Evolutionary conservation across 2,797 vertebrate genomes (phyloP), one percentile per base, ranked within the genome.

Genomic region (Otus scops): DNA sequence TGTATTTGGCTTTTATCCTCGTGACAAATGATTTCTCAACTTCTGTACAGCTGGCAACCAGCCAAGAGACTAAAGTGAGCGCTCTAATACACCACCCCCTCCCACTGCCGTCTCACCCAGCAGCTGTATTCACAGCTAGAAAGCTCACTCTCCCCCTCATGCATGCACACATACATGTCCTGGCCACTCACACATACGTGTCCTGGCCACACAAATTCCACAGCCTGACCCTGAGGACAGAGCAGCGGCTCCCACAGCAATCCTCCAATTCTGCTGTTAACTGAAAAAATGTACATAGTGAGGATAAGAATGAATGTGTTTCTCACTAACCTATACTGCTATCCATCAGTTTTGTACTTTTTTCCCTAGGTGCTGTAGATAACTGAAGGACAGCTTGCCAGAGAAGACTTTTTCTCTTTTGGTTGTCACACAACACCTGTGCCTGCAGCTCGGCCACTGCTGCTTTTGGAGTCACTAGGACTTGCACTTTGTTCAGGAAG

Each of bases 1-100:
- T 41, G 95, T 96, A 92, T 89, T 95, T 92, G 95, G 93, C 96
- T 97, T 97, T 96, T 97, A 96, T 97, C 93, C 89, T 95, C 5
- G 27, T 95, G 97, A 97, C 95, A 97, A 96, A 93, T 93, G 94
- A 97, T 97, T 96, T 94, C 88, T 96, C 94, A 97, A 92, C 95
- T 95, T 96, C 77, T 76, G 75, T 48, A 79, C 67, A 2, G 24
- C 79, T 90, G 95, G 88, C 81, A 88, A 47, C 41, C 73, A 69
- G 93, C 93, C 97, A 95, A 88, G 82, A 88, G 70, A 61, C 77
- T 80, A 41, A 87, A 88, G 80, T 11, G 47, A 83, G 75, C 0
- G 7, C 65, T 82, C 63, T 75, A 54, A 27, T 34, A 28, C 0
- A 2, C 56, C 38, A 22, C 34, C 41, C 67, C 41, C 84, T 76